Conservation (phyloP, 2,797 vertebrate species). For the Sus cebifrons region DNA sequence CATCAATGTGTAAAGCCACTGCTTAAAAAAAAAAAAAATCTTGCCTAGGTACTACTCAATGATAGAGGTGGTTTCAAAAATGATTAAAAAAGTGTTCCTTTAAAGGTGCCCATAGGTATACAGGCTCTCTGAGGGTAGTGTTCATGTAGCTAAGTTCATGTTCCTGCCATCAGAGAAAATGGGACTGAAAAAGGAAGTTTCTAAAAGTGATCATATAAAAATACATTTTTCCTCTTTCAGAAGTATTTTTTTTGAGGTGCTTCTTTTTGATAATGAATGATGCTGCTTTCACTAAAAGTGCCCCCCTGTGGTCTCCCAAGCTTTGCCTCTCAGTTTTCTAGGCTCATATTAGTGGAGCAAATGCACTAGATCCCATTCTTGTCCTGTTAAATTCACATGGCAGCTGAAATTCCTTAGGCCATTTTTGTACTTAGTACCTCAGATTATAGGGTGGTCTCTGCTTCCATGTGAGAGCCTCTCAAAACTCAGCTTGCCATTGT, state of each 20-base stretch:
- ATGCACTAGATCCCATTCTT: background rate
- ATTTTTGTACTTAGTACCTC: background rate
- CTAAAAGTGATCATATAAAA: constrained; percentile 37
- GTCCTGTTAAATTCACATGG: background rate
- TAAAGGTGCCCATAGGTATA: background rate
- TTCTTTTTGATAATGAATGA: constrained; percentile 49
- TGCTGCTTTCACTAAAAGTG: background rate
- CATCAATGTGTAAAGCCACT: background rate
- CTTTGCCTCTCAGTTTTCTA: background rate
- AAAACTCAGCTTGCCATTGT: background rate
- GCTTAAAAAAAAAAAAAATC: background rate
- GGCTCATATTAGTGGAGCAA: background rate
- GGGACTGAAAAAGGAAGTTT: background rate
- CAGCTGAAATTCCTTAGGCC: background rate
- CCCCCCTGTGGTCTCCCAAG: background rate
- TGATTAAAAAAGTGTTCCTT: background rate
- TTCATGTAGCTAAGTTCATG: background rate
- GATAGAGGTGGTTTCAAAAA: constrained; percentile 10
- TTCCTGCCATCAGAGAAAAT: constrained; percentile 18
- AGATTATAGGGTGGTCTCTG: background rate
- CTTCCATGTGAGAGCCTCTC: background rate
- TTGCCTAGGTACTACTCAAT: background rate
- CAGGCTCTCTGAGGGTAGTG: background rate
- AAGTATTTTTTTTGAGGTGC: background rate
- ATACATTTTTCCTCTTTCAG: background rate